Evolutionary conservation across 2,888 invertebrate species (phyloP), one percentile per base, ranked within the genome.

Genomic region (Tineola bisselliella): DNA sequence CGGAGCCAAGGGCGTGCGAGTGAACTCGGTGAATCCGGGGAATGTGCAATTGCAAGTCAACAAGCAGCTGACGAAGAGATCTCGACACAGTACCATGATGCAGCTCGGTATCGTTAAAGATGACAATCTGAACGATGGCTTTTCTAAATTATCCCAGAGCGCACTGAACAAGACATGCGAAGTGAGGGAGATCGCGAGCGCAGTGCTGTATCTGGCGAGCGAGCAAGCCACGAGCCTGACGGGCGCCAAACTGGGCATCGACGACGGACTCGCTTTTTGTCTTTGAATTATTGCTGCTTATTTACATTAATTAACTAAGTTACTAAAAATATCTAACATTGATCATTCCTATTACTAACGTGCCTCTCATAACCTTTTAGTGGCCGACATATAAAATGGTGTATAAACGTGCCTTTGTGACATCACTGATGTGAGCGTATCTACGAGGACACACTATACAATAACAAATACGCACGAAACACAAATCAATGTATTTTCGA

Each of bases 1-100:
- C 60, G 94, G 92, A 43, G 71, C 89, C 0, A 90, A 92, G 69
- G 90, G 92, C 64, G 93, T 97, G 0, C 88, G 97, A 44, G 95
- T 94, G 0, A 97, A 97, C 79, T 90, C 93, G 33, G 95, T 97
- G 0, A 96, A 96, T 82, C 98, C 98, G 6, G 98, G 97, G 3
- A 48, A 48, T 15, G 48, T 48, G 4, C 48, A 10, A 10, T 1
- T 48, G 10, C 15, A 10, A 15, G n/a, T 2, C 15, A 10, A 15
- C 48, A 48, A 13, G n/a, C 18, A 5, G 10, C 1, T 4, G 6
- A 5, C 48, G 15, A 48, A 48, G 10, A n/a, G 18, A 44, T 13
- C 44, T 44, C 44, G n/a, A 8, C 48, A 48, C 48, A 13, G 17
- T 13, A 11, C 48, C 18, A 15, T 15, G 48, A 48, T 48, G 17